Percentiles rank a stretch among this genome's conserved stretches.
Evolutionary conservation across 2,113 vertebrate genomes (phyloP).

Genomic region (Tupaia tana): DNA sequence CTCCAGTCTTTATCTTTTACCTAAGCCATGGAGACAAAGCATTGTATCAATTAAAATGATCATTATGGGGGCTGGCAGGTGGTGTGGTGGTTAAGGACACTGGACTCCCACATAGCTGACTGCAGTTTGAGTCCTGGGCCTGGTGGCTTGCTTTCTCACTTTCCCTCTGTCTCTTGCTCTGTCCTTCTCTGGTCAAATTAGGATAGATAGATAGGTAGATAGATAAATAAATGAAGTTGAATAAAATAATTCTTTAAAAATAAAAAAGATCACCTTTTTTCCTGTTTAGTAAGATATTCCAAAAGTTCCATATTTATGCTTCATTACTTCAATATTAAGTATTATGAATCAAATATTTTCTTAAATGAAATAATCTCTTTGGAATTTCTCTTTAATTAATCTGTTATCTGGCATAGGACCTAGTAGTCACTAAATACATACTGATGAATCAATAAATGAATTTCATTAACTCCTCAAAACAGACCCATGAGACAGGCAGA

Average conservation of each 20-base stretch:
- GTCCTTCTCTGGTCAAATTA: no score
- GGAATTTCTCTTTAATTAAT: slow-evolving; percentile 55
- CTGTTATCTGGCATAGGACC: background rate
- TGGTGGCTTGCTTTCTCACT: no score
- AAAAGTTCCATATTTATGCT: slow-evolving; percentile 27
- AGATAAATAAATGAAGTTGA: no score
- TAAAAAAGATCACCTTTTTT: background rate
- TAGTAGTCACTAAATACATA: background rate
- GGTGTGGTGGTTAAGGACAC: no score
- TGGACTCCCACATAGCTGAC: no score
- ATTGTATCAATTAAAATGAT: slow-evolving; percentile 24
- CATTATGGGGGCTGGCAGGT: no score
- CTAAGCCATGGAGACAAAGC: background rate
- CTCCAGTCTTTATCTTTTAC: slow-evolving; percentile 11
- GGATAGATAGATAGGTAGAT: no score
- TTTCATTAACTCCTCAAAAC: background rate
- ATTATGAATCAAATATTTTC: slow-evolving; percentile 48
- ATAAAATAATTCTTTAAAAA: no score
- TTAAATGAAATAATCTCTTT: slow-evolving; percentile 42
- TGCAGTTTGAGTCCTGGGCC: no score
- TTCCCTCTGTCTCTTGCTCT: no score
- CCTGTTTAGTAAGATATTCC: slow-evolving; percentile 18
- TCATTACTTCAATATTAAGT: slow-evolving; percentile 34
- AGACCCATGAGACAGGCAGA: background rate
- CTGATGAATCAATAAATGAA: background rate